These are phyloP conservation scores for Ataeniobius toweri DNA, from an alignment of 2,797 vertebrate species.

Conservation along the genomic window DNA sequence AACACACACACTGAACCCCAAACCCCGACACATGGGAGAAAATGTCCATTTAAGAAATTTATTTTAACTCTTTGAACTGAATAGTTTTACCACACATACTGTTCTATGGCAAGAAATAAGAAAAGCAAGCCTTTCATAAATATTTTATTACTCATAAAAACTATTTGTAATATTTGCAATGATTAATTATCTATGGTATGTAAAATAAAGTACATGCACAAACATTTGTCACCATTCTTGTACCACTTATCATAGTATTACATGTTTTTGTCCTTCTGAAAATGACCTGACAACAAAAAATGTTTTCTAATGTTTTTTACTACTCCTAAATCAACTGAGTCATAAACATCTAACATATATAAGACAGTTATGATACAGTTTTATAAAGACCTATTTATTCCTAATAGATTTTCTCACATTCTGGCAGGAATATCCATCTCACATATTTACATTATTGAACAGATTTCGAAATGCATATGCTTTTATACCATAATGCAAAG, in stretches of 20 bases:
- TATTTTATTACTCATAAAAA: not conserved
- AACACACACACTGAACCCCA: too few species aligned
- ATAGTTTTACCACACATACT: not conserved
- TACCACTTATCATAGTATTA: not conserved
- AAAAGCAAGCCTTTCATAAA: not conserved
- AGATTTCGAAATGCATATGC: not conserved
- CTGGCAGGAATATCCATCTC: conserved; percentile 1
- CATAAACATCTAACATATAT: not conserved
- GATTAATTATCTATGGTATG: not conserved
- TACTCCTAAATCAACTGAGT: not conserved
- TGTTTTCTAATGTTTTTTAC: not conserved
- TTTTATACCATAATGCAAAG: conserved; percentile 2
- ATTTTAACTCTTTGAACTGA: not conserved
- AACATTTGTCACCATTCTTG: not conserved
- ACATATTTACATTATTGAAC: not conserved
- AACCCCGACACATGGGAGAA: not conserved
- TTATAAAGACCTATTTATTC: not conserved
- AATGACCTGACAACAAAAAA: not conserved
- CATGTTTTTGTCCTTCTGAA: not conserved
- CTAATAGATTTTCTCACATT: not conserved
- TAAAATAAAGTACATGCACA: not conserved
- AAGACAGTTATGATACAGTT: not conserved
- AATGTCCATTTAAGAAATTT: not conserved
- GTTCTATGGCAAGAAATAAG: not conserved
- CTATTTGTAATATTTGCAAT: not conserved